phyloP scores from a whole-genome alignment of 2,888 invertebrate genomes.

The Watsonalla binaria region DNA sequence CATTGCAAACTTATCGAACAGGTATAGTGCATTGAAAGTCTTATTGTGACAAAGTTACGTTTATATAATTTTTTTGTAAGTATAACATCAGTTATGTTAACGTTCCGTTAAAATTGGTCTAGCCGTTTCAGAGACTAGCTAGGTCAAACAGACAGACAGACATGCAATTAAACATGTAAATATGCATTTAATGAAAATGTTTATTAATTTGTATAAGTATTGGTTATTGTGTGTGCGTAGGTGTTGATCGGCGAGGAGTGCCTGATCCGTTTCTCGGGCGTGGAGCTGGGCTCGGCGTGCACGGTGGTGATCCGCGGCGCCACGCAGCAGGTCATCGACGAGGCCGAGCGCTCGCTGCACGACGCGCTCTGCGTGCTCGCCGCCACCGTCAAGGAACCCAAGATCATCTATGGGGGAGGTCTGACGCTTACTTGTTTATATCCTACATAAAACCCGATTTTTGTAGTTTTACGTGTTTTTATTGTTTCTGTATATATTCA shows the following conservation, averaged over 20 bases:
- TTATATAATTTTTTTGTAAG: no score
- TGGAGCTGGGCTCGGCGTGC: slow-evolving; percentile 97
- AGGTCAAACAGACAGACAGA: no score
- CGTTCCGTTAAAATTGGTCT: no score
- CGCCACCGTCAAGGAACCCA: slow-evolving; percentile 95
- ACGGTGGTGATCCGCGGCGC: slow-evolving; percentile 98
- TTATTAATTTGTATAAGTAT: no score
- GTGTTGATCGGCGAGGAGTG: slow-evolving; percentile 99
- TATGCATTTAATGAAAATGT: no score
- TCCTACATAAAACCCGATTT: neutral
- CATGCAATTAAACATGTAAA: no score
- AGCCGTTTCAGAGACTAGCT: no score
- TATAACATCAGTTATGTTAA: no score
- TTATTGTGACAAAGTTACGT: no score
- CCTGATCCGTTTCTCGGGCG: slow-evolving; percentile 95
- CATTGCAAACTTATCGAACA: slow-evolving; percentile 97
- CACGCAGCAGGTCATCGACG: slow-evolving; percentile 96
- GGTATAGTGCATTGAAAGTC: no score
- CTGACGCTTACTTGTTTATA: slow-evolving; percentile 14
- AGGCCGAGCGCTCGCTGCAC: slow-evolving; percentile 98
- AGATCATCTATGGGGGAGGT: slow-evolving; percentile 95
- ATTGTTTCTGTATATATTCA: no score
- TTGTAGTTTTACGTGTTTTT: no score
- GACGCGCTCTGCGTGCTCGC: slow-evolving; percentile 98
- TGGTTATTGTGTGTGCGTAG: slow-evolving; percentile 38